Base-by-base conservation (phyloP, 2,888 invertebrate species). In the Lagria hirta region DNA sequence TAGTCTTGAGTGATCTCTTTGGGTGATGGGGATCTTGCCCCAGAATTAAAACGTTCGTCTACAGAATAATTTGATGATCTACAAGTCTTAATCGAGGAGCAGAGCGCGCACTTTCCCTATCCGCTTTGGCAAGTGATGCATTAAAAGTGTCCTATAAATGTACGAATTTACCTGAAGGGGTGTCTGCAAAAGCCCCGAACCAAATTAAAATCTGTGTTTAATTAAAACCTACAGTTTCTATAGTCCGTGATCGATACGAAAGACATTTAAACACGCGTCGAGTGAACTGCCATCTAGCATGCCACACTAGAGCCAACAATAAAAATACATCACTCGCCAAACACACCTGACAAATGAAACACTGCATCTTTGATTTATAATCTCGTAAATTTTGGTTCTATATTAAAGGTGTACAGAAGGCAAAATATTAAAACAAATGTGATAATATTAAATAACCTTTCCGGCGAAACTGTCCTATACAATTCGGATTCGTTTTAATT, bases 331-430 rank as follows among this genome's bases (percentile, higher is more conserved):
- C 70, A 70, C 62, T 62, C 61, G 63, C 67, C 66, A 66, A 70
- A 69, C 62, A 68, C 69, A 70, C 69, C 67, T 72, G 72, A 72
- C 72, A 72, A 71, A 70, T 70, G 70, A 71, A 70, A 71, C 70
- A 69, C 63, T 69, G 68, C 69, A 64, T 65, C 67, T 66, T 67
- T 72, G 72, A 72, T 71, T 71, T 71, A 70, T 66, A 46, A 48
- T 48, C 55, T 59, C 64, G 65, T 71, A 72, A 71, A 72, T 72
- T 64, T 58, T 51, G 47, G 66, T 68, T 65, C 66, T 67, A 64
- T 68, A 68, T 69, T 69, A 69, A 67, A 67, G 65, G 64, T 61
- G 63, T 56, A 56, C 60, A 57, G 59, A 63, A 59, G 64, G 51
- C 3, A 23, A 62, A 64, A 63, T 65, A 66, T 65, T 65, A 63